Evolutionary conservation across 2,113 vertebrate species (phyloP).

Genomic region (Xenopus borealis): DNA sequence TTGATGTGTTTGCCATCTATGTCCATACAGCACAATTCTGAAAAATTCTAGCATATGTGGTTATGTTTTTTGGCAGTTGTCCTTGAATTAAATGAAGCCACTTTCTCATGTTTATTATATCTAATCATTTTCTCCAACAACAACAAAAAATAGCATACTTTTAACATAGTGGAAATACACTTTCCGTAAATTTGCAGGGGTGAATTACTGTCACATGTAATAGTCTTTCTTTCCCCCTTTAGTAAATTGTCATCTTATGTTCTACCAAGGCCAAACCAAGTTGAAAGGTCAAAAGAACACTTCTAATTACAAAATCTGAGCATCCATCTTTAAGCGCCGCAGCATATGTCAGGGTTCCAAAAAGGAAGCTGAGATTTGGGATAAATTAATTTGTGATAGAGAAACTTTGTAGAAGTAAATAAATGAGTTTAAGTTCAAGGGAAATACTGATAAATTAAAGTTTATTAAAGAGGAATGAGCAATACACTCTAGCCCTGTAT

Average conservation of each 20-base stretch:
- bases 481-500: background rate
- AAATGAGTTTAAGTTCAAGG: background rate
- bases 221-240: constrained; percentile 9
- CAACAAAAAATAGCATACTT: background rate
- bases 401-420: background rate
- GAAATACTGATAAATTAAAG: background rate
- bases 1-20: background rate
- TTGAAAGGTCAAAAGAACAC: constrained; percentile 28
- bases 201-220: constrained; percentile 26
- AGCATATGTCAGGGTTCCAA: background rate
- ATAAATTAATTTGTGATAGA: constrained; percentile 1
- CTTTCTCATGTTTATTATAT: background rate
- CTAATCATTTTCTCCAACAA: constrained; percentile 5
- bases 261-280: constrained; percentile 18
- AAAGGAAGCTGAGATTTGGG: constrained; percentile 8
- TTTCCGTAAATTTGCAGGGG: background rate
- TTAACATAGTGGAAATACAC: background rate
- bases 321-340: constrained; percentile 3
- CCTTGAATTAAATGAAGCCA: background rate
- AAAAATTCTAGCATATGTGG: too few species aligned
- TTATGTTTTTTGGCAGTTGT: too few species aligned
- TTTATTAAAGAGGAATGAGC: background rate
- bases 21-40: background rate
- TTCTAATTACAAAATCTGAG: constrained; percentile 12
- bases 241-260: constrained; percentile 12